phyloP scores from a whole-genome alignment of 2,797 vertebrate genomes.

The Sebastes trivittatus region DNA sequence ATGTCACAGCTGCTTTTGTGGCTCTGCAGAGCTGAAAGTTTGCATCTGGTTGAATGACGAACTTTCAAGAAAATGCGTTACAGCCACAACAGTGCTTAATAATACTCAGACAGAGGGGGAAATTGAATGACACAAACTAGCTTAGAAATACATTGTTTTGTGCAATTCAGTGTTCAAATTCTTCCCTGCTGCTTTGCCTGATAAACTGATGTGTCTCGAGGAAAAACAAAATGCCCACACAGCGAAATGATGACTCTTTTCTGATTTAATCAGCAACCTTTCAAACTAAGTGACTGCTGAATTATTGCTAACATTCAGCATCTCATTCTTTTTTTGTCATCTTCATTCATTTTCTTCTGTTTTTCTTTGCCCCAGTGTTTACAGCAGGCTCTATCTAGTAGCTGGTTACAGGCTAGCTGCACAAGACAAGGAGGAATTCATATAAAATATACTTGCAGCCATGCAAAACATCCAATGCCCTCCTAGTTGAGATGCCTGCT shows the following conservation, averaged over 20 bases:
- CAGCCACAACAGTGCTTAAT: not conserved
- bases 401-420: not conserved
- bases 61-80: conserved; percentile 18
- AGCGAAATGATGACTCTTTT: not conserved
- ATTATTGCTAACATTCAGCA: conserved; percentile 1
- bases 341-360: not conserved
- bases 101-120: not conserved
- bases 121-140: not conserved
- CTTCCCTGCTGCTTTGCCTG: not conserved
- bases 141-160: not conserved
- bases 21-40: not conserved
- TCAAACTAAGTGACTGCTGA: conserved; percentile 2
- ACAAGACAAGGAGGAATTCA: not conserved
- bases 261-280: conserved; percentile 22
- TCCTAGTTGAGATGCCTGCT: not conserved
- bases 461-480: not conserved
- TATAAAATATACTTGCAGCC: not conserved
- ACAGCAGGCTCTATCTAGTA: not conserved
- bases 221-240: not conserved
- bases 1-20: not conserved
- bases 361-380: not conserved
- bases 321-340: not conserved
- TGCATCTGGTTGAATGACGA: not conserved
- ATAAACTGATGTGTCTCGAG: not conserved
- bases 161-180: not conserved